Evolutionary conservation across 2,113 vertebrate genomes (phyloP), one percentile per base, ranked within the genome.

Genomic region (Bubo bubo): DNA sequence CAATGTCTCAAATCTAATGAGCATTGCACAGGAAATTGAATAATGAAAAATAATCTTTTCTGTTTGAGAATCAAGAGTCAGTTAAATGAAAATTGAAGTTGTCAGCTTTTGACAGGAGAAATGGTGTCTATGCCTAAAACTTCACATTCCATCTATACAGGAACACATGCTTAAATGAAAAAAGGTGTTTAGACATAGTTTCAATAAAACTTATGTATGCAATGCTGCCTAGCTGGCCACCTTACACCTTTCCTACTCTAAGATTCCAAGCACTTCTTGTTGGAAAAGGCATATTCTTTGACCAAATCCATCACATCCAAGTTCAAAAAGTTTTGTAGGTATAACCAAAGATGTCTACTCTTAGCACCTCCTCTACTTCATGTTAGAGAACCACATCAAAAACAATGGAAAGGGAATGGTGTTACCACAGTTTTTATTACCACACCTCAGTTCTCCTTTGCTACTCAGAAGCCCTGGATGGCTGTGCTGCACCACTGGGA

Each of bases 21-120:
- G 60, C 66, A 80, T 75, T 79, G 79, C 72, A 92, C 23, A 97
- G 80, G 85, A 98, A 98, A 98, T 97, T 81, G 96, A 97, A 97
- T 88, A 50, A 80, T 45, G 92, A 71, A 74, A 87, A 75, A 79
- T 12, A 75, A 77, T 52, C 34, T 63, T 71, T 88, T 59, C 37
- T 93, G 39, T 85, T 85, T 49, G 72, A 97, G 55, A 85, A 58
- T 83, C 37, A 96, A 92, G 30, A 76, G 53, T 50, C 45, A 81
- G 21, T 62, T 83, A 86, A 76, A 49, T 60, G 19, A 96, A 86
- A 71, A 87, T 43, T 35, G 58, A 60, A 81, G 68, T 6, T 93
- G 49, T 35, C 52, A 27, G 39, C 14, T 76, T 84, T 32, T 17
- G 4, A 87, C 19, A 67, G 23, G 12, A 81, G 11, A 50, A 90